Evolutionary conservation across 1,140 invertebrate species (phyloP).

Genomic region (Macrobrachium rosenbergii): DNA sequence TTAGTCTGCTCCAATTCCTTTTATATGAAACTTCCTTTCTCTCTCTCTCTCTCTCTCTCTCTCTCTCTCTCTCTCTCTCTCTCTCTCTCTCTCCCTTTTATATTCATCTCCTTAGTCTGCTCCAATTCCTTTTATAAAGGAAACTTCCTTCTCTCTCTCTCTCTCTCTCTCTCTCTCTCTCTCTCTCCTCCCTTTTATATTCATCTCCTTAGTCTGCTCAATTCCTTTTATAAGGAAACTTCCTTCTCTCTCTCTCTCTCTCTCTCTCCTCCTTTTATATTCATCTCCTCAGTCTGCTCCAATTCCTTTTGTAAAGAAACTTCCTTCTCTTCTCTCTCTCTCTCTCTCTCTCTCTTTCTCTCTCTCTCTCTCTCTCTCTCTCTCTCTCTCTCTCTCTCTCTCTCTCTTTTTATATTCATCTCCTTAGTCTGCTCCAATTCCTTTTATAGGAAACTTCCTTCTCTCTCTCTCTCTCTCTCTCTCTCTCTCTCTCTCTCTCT

Average conservation of each 20-base stretch:
- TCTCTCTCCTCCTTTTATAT: slow-evolving; percentile 6
- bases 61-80: slow-evolving; percentile 1
- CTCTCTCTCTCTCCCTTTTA: not conserved
- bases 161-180: slow-evolving; percentile 25
- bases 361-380: too few species aligned
- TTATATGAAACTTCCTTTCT: not conserved
- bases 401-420: not conserved
- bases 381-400: not conserved
- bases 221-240: not conserved
- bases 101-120: not conserved
- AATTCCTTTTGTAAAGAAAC: not conserved
- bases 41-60: not conserved
- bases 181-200: too few species aligned
- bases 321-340: not conserved
- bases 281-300: too few species aligned
- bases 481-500: not conserved
- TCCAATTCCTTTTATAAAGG: too few species aligned
- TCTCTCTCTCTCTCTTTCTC: not conserved
- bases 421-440: too few species aligned
- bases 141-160: too few species aligned
- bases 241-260: not conserved
- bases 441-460: not conserved
- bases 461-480: not conserved
- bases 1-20: too few species aligned
- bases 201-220: too few species aligned